Evolutionary conservation across 2,113 vertebrate genomes (phyloP), one percentile per base, ranked within the genome.

Genomic region (Daboia siamensis): DNA sequence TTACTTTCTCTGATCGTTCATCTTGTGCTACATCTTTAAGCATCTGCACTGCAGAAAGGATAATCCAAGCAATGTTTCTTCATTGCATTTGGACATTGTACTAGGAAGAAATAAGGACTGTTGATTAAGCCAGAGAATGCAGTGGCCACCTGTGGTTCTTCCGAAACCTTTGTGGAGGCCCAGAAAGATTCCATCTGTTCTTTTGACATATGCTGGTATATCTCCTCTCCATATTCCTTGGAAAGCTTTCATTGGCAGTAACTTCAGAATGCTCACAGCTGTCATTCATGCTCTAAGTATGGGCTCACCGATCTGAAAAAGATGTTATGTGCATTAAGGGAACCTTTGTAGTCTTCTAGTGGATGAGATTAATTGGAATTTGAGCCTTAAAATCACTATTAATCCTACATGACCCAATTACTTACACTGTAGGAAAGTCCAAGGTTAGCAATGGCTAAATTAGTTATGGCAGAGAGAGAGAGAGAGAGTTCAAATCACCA

Each of bases 251-350:
- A 48, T 86, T 92, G 74, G 74, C 92, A 90, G 17, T 20, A 26
- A 55, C 54, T 85, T 33, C 80, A 88, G 93, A 0, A 92, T 95
- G 44, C 93, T 93, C 85, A 1, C 74, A n/a, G 24, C 92, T 94
- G 0, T n/a, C 89, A 90, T 89, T 48, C 92, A 89, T 33, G 89
- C 84, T 93, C 57, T 48, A 94, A 9, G n/a, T 88, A 92, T 44
- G 33, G 17, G 80, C 52, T 90, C 89, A 87, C 52, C 0, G 57
- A 88, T 91, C 93, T 93, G 87, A 51, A 85, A 39, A 4, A 91
- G 92, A 86, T 5, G 0, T 85, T 88, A 74, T 86, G 69, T 74
- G 85, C 93, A 39, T 12, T 88, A 24, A 91, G 59, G 33, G 90
- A 87, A 91, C 69, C 39, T 84, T 39, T 51, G 87, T 15, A 20